phyloP scores from a whole-genome alignment of 2,797 vertebrate genomes.

The Notolabrus celidotus region DNA sequence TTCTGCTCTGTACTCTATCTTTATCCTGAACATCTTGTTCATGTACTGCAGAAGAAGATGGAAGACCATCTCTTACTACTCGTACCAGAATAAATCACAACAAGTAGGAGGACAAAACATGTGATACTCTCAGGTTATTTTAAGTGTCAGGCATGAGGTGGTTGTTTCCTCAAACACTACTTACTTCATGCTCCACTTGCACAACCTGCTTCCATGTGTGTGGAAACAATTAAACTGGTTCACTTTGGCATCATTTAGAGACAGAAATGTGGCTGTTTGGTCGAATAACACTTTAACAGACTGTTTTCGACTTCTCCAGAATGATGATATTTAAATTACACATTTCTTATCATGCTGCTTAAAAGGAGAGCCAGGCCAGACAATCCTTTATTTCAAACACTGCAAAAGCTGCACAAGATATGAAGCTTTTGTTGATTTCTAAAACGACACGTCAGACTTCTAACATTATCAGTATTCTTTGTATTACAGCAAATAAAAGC shows the following conservation, averaged over 20 bases:
- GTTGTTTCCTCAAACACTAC: slow-evolving; percentile 22
- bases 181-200: slow-evolving; percentile 1
- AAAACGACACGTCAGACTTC: too few relatives aligned
- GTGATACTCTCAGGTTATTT: slow-evolving; percentile 35
- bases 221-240: background rate
- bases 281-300: background rate
- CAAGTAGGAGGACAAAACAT: slow-evolving; percentile 41
- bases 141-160: slow-evolving; percentile 10
- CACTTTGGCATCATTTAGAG: background rate
- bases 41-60: slow-evolving; percentile 32
- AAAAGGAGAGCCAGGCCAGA: too few relatives aligned
- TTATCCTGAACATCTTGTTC: slow-evolving; percentile 32
- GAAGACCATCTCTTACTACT: slow-evolving; percentile 24
- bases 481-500: too few relatives aligned
- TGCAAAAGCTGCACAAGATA: too few relatives aligned
- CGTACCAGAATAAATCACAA: slow-evolving; percentile 41
- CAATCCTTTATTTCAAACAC: too few relatives aligned
- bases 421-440: too few relatives aligned
- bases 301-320: background rate
- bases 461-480: too few relatives aligned
- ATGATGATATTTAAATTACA: background rate
- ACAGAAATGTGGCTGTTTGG: background rate
- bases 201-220: background rate
- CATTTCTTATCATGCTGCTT: too few relatives aligned
- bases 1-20: slow-evolving; percentile 33